phyloP scores from a whole-genome alignment of 1,140 invertebrate species.

The Pseudomyrmex pallidus region DNA sequence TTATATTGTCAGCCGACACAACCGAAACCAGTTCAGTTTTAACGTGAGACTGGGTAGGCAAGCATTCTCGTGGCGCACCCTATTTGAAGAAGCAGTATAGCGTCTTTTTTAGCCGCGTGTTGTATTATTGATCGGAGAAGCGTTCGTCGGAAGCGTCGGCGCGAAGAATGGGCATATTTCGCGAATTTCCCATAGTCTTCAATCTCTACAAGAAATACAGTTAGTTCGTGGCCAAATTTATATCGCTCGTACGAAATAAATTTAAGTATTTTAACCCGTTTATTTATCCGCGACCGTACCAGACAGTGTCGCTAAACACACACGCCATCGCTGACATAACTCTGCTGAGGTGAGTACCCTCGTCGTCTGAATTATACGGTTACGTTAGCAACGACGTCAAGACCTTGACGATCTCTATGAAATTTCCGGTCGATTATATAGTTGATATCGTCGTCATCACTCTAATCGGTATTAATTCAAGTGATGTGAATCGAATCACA shows the following conservation, averaged over 20 bases:
- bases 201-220: conserved; percentile 80
- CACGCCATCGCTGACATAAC: not conserved
- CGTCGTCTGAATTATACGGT: not conserved
- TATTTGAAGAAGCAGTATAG: not conserved
- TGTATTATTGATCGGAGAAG: conserved; percentile 26
- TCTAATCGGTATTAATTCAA: not conserved
- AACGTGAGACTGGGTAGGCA: not conserved
- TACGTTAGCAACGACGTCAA: not conserved
- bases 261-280: not conserved
- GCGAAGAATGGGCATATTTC: conserved; percentile 74
- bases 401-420: not conserved
- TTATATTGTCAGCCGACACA: conserved; percentile 8
- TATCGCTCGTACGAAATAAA: not conserved
- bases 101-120: conserved; percentile 1
- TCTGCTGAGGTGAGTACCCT: conserved; percentile 38
- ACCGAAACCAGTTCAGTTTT: conserved; percentile 1
- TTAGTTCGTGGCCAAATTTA: conserved; percentile 50
- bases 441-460: not conserved
- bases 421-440: conserved; percentile 3
- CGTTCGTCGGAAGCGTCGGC: not conserved
- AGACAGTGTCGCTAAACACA: not conserved
- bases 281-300: not conserved
- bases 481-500: conserved; percentile 26
- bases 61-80: conserved; percentile 56
- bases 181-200: conserved; percentile 79